Conservation (phyloP, 2,113 vertebrate species). For the Phylloscopus trochilus region DNA sequence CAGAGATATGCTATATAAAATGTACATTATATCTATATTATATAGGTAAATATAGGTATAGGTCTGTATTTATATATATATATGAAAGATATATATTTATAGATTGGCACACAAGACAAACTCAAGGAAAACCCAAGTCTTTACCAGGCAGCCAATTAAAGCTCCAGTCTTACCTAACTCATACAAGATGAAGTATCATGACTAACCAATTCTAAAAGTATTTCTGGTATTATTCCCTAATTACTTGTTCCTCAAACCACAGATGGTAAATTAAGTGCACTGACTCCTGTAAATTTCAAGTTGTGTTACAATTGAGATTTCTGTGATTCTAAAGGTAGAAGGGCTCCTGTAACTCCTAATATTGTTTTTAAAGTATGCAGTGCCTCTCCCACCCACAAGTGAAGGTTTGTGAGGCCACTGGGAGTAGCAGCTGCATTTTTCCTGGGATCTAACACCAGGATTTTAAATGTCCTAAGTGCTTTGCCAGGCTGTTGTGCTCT, state of each 20-base stretch:
- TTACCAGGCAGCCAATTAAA: not conserved
- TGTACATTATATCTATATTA: not conserved
- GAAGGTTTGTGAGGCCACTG: not conserved
- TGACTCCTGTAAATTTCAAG: not conserved
- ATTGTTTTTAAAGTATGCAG: not conserved
- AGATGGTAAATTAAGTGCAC: not conserved
- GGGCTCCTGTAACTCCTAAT: not conserved
- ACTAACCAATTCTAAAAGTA: not conserved
- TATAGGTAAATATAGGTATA: not conserved
- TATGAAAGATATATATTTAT: not conserved
- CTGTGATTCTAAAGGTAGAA: not conserved
- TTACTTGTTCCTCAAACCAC: not conserved
- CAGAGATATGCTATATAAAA: not conserved
- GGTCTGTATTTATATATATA: not conserved
- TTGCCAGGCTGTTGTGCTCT: not conserved
- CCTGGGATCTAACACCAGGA: not conserved
- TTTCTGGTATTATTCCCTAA: not conserved
- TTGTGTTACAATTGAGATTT: not conserved
- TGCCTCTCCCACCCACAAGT: not conserved
- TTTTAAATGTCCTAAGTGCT: not conserved
- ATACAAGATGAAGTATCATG: not conserved
- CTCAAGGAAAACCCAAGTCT: not conserved
- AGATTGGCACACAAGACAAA: not conserved
- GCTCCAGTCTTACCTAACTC: not conserved
- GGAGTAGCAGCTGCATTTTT: not conserved